phyloP scores from a whole-genome alignment of 2,888 invertebrate species.

The Frankliniella intonsa region DNA sequence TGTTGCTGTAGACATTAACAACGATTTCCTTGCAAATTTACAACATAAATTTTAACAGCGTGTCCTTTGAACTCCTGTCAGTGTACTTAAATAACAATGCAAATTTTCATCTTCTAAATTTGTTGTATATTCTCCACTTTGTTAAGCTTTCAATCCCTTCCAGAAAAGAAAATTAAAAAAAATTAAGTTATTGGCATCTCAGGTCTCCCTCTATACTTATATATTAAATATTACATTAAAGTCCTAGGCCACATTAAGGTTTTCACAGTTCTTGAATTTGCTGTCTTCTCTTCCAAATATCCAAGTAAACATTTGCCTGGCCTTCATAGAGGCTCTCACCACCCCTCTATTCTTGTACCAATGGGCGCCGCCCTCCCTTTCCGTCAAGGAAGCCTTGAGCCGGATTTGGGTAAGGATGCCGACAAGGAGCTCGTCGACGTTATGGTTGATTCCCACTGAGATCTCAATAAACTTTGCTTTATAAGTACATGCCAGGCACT shows the following conservation, averaged over 20 bases:
- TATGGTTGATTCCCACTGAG: slow-evolving; percentile 94
- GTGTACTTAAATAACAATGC: no score
- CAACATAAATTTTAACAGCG: no score
- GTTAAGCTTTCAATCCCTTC: no score
- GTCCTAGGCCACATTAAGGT: slow-evolving; percentile 62
- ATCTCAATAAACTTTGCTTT: slow-evolving; percentile 92
- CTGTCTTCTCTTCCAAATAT: slow-evolving; percentile 86
- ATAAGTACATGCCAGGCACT: slow-evolving; percentile 84
- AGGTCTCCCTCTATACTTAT: background rate
- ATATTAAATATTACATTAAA: background rate
- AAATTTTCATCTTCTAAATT: no score
- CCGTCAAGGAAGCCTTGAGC: slow-evolving; percentile 62
- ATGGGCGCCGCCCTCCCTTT: slow-evolving; percentile 47
- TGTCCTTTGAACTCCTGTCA: no score
- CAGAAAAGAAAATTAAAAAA: no score
- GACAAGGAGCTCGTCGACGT: slow-evolving; percentile 91
- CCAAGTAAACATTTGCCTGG: slow-evolving; percentile 86
- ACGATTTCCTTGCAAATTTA: no score
- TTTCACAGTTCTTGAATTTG: slow-evolving; percentile 88
- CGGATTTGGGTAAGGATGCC: slow-evolving; percentile 89
- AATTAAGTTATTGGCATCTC: background rate
- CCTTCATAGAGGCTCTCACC: slow-evolving; percentile 85
- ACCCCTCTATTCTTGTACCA: slow-evolving; percentile 78
- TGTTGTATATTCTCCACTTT: no score
- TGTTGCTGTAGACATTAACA: no score